phyloP scores from a whole-genome alignment of 2,888 invertebrate species.

The Polia nebulosa region DNA sequence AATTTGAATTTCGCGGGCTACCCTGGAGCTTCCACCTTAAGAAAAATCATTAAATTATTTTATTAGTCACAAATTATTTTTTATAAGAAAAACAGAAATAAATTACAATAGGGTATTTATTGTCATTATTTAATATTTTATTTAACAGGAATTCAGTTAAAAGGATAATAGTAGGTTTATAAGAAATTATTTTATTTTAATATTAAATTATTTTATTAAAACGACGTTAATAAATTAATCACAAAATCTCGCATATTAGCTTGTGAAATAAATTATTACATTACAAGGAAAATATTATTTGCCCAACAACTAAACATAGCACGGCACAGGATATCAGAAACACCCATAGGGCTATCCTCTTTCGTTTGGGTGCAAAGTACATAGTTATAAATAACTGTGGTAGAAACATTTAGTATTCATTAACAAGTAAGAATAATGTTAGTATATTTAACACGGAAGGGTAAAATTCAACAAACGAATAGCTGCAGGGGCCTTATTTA shows the following conservation, averaged over 20 bases:
- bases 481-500: no score
- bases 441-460: background rate
- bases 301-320: conserved; percentile 24
- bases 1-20: no score
- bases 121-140: background rate
- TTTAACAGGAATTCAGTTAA: background rate
- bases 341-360: conserved; percentile 9
- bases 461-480: background rate
- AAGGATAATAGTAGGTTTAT: no score
- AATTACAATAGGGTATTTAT: background rate
- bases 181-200: no score
- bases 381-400: no score
- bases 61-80: background rate
- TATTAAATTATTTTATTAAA: background rate
- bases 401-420: background rate
- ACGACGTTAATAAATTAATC: conserved; percentile 53
- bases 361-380: background rate
- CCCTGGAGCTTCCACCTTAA: no score
- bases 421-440: background rate
- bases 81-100: background rate
- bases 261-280: conserved; percentile 7
- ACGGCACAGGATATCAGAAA: background rate
- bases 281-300: conserved; percentile 16
- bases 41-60: background rate
- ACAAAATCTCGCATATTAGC: conserved; percentile 45